A percentile compares a stretch with the other conserved stretches of the same genome.
Conservation (phyloP, 30 jellyfish, hydroid and myxozoan species). For the Morbakka virulenta region DNA sequence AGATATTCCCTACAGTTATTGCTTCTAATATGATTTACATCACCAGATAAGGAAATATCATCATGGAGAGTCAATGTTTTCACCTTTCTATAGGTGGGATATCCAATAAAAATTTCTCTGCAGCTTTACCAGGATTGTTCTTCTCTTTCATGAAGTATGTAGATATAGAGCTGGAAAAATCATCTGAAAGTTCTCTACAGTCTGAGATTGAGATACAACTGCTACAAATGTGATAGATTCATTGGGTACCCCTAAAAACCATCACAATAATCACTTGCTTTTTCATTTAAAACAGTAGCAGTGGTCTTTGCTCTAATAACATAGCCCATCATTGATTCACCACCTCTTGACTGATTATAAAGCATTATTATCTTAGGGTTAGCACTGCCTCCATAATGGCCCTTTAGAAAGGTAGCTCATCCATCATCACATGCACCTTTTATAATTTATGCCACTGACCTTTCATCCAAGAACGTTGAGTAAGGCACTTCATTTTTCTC, state of each 20-base stretch:
- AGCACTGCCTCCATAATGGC: constrained; percentile 42
- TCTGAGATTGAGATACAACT: constrained; percentile 25
- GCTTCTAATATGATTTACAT: constrained; percentile 19
- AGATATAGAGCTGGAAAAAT: constrained; percentile 49
- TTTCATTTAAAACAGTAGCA: constrained; percentile 39
- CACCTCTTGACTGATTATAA: constrained; percentile 33
- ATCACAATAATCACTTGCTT: constrained; percentile 38
- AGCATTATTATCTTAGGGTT: constrained; percentile 46
- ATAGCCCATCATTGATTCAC: not conserved
- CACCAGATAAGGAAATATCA: constrained; percentile 57
- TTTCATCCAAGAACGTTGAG: constrained; percentile 57
- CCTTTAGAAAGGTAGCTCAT: constrained; percentile 24
- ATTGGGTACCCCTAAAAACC: constrained; percentile 45
- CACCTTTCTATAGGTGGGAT: constrained; percentile 24
- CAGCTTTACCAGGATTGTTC: constrained; percentile 23
- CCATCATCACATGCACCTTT: constrained; percentile 57
- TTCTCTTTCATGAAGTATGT: constrained; percentile 29
- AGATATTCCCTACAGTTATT: constrained; percentile 27
- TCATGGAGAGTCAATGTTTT: constrained; percentile 33
- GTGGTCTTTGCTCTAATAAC: no score
- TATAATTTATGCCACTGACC: constrained; percentile 23
- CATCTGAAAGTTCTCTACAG: constrained; percentile 27
- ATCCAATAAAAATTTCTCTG: constrained; percentile 12
- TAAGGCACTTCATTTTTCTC: constrained; percentile 46
- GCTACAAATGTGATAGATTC: constrained; percentile 14